A percentile compares a stretch with the other conserved stretches of the same genome.
Conservation (phyloP, 2,888 invertebrate genomes). For the Microdon myrmicae region DNA sequence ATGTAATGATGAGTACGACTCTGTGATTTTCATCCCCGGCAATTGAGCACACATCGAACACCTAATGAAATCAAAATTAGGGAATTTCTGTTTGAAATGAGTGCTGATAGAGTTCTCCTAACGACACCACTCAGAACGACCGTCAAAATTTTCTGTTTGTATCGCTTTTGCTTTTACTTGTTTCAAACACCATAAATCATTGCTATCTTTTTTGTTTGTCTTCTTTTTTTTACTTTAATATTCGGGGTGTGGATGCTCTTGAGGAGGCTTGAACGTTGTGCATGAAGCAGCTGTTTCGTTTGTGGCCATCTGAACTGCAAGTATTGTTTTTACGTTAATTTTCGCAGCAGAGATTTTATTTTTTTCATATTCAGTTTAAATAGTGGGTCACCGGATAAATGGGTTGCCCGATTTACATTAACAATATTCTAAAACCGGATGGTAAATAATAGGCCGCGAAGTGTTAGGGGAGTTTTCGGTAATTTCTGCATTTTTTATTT, state of each 20-base stretch:
- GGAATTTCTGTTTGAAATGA: constrained; percentile 23
- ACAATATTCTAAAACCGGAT: no score
- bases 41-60: constrained; percentile 36
- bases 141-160: constrained; percentile 24
- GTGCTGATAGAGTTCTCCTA: constrained; percentile 24
- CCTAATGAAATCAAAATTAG: constrained; percentile 49
- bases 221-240: constrained; percentile 4
- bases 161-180: constrained; percentile 30
- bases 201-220: no score
- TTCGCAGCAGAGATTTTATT: no score
- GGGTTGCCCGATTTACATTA: no score
- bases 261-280: constrained; percentile 23
- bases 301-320: no score
- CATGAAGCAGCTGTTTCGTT: constrained; percentile 24
- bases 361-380: no score
- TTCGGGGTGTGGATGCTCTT: constrained; percentile 14
- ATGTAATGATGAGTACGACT: constrained; percentile 44
- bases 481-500: no score
- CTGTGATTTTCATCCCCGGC: constrained; percentile 33
- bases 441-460: no score
- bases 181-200: constrained; percentile 39
- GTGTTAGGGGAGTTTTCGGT: no score
- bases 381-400: no score
- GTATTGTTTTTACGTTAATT: no score
- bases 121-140: no score